Evolutionary conservation across 2,888 invertebrate species (phyloP).

Genomic region (Siphlonurus alternatus): DNA sequence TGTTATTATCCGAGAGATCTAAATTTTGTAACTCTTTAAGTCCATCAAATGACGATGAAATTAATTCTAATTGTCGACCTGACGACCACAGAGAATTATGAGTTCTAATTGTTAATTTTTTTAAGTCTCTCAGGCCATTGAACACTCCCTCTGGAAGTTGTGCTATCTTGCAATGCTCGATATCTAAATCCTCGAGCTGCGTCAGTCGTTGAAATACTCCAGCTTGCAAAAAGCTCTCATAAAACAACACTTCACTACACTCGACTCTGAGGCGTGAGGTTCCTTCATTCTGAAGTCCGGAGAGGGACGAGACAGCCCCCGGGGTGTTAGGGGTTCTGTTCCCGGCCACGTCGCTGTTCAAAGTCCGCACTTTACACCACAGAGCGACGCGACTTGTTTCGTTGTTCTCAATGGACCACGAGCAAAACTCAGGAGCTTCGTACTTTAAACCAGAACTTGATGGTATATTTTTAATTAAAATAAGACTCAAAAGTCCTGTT

Average conservation of each 20-base stretch:
- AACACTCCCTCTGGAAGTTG: conserved; percentile 60
- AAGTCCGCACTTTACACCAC: conserved; percentile 49
- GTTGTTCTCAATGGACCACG: conserved; percentile 30
- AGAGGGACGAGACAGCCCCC: neutral
- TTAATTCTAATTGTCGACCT: conserved; percentile 54
- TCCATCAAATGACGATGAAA: conserved; percentile 50
- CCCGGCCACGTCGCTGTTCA: conserved; percentile 36
- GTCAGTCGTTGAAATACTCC: conserved; percentile 54
- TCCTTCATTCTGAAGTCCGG: conserved; percentile 40
- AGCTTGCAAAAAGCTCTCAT: conserved; percentile 57
- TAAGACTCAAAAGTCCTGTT: neutral
- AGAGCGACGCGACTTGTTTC: conserved; percentile 35
- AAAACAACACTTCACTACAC: conserved; percentile 59
- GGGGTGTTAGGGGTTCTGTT: neutral
- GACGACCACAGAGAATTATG: conserved; percentile 60
- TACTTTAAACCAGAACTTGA: conserved; percentile 13
- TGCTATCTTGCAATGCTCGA: conserved; percentile 65
- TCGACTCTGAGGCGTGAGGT: conserved; percentile 54
- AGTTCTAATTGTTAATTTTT: conserved; percentile 59
- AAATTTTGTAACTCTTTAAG: conserved; percentile 49
- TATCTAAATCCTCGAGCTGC: conserved; percentile 53
- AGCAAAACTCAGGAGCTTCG: conserved; percentile 27
- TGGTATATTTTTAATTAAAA: too few species aligned
- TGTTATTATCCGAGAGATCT: conserved; percentile 75
- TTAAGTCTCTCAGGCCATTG: conserved; percentile 60